Evolutionary conservation across 1,140 invertebrate species (phyloP).

Genomic region (Zaprionus africanus): DNA sequence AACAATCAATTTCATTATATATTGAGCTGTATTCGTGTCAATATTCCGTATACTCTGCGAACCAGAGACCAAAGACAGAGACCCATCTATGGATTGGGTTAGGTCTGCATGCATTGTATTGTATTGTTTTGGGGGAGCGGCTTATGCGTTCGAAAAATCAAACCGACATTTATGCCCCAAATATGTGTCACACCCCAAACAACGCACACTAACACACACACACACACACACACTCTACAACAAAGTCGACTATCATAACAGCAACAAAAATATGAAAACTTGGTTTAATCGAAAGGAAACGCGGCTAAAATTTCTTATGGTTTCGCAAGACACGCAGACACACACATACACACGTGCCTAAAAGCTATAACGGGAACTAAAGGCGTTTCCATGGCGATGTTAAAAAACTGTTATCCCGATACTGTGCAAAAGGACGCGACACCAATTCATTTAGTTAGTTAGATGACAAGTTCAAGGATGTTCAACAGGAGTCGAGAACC

Average conservation of each 20-base stretch:
- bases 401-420: constrained; percentile 72
- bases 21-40: constrained; percentile 59
- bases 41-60: constrained; percentile 50
- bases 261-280: constrained; percentile 43
- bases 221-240: constrained; percentile 40
- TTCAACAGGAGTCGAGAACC: constrained; percentile 36
- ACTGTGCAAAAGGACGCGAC: constrained; percentile 29
- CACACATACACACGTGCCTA: neutral
- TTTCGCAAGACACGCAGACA: constrained; percentile 47
- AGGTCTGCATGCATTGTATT: constrained; percentile 47
- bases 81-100: constrained; percentile 59
- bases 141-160: constrained; percentile 45
- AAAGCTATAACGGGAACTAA: constrained; percentile 35
- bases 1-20: constrained; percentile 48
- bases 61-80: constrained; percentile 53
- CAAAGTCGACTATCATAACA: constrained; percentile 26
- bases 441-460: constrained; percentile 9
- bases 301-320: constrained; percentile 41
- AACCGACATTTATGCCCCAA: constrained; percentile 48
- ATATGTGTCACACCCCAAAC: constrained; percentile 71
- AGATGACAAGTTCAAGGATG: constrained; percentile 77
- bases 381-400: constrained; percentile 65
- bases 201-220: constrained; percentile 19
- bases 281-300: constrained; percentile 12
- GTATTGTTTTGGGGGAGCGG: constrained; percentile 26